These are phyloP conservation scores for Pogoniulus pusillus DNA, from an alignment of 2,797 vertebrate species.

Conservation along the genomic window DNA sequence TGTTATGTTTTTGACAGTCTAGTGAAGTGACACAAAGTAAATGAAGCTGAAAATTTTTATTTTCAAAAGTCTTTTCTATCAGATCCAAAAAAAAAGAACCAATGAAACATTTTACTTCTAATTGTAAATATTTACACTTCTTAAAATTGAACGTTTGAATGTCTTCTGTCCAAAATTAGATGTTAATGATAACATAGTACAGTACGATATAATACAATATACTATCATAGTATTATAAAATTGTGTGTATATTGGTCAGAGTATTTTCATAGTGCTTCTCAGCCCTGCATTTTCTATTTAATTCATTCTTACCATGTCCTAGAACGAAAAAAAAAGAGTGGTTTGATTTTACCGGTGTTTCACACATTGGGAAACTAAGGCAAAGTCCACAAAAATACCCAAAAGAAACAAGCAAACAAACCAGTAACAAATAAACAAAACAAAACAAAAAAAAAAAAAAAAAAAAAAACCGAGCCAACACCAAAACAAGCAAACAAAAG, in stretches of 20 bases:
- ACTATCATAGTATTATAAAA: not conserved
- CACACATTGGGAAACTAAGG: not conserved
- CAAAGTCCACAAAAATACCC: not conserved
- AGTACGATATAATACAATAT: not conserved
- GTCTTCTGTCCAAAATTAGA: not conserved
- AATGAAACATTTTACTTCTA: not conserved
- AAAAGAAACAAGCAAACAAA: too few relatives aligned
- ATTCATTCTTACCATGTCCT: not conserved
- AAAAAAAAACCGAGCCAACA: too few relatives aligned
- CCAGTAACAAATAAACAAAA: too few relatives aligned
- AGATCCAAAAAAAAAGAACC: not conserved
- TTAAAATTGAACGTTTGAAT: not conserved
- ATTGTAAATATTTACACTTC: not conserved
- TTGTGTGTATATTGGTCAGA: not conserved
- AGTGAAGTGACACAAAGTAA: not conserved
- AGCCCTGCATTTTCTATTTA: not conserved
- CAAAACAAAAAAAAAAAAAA: too few relatives aligned
- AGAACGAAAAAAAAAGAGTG: not conserved
- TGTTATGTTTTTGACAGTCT: fast-evolving
- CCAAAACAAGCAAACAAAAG: too few relatives aligned
- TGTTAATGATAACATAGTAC: not conserved
- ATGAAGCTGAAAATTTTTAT: not conserved
- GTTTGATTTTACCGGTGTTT: not conserved
- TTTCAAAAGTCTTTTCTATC: not conserved
- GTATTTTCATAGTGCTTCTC: not conserved